Base-by-base conservation (phyloP, 2,888 invertebrate species). In the Aplocera efformata region DNA sequence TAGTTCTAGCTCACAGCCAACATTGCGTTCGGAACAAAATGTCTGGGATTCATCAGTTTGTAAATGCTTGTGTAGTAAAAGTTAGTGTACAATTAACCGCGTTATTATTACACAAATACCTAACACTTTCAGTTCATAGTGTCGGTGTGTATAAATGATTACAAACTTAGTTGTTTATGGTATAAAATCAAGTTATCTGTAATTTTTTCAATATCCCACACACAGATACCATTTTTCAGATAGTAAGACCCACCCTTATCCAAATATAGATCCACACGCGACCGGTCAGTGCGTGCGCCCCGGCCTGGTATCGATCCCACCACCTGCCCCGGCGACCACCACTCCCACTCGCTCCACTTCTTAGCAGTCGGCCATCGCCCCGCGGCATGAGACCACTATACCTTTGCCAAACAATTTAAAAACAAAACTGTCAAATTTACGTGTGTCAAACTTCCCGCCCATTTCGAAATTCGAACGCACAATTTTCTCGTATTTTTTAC, bases 221-320 rank as follows among this genome's bases (percentile, higher is more conserved):
- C 26, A 48, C 54, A 45, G 13, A 50, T 44, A 42, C 47, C 49
- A 41, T 39, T 42, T 56, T 57, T 45, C 46, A 60, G 60, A 60
- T 58, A 53, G 43, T 50, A 54, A 52, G 50, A 68, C 63, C 62
- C 70, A 53, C 73, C 73, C 67, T 51, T 64, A 48, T 69, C 70
- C 71, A 74, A 75, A 79, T 78, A 78, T 79, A 82, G 74, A 66
- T 52, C 59, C 59, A 54, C 67, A 70, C 67, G 67, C 72, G 65
- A 64, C 51, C 77, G 85, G 84, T 75, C 84, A 85, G 78, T 86
- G 86, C 86, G 86, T 88, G 82, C 84, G 84, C 76, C 79, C 76
- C 71, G 79, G 73, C 74, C 78, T 78, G 79, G 81, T 75, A 79
- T 79, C 73, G 85, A 85, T 77, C 84, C 82, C 84, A 82, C 81